These are phyloP conservation scores for Drosophila paramelanica DNA, from an alignment of 2,888 invertebrate species.

Conservation along the genomic window DNA sequence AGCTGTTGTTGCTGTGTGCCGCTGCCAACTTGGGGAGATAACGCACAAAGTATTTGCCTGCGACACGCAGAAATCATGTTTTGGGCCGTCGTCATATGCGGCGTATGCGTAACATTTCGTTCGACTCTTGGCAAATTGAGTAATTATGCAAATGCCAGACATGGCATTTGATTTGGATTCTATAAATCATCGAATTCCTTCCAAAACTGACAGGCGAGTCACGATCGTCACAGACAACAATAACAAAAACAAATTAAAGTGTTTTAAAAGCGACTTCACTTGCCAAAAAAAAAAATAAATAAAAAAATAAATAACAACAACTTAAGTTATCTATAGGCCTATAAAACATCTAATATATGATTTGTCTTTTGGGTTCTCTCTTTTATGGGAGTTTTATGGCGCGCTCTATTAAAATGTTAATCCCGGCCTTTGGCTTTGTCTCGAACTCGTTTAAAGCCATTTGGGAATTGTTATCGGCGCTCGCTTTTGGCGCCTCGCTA, in stretches of 20 bases:
- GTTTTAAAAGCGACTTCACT: slow-evolving; percentile 36
- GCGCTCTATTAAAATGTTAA: slow-evolving; percentile 76
- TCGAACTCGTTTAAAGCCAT: slow-evolving; percentile 63
- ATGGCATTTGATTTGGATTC: slow-evolving; percentile 58
- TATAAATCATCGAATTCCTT: slow-evolving; percentile 62
- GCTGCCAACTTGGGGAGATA: slow-evolving; percentile 28
- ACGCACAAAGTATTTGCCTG: slow-evolving; percentile 25
- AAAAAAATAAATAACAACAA: slow-evolving; percentile 12
- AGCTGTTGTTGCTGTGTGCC: slow-evolving; percentile 8
- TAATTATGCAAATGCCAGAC: slow-evolving; percentile 70
- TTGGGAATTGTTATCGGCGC: slow-evolving; percentile 60
- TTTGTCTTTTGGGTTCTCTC: slow-evolving; percentile 9
- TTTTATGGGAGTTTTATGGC: slow-evolving; percentile 74
- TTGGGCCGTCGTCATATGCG: slow-evolving; percentile 19
- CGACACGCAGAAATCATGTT: slow-evolving; percentile 63
- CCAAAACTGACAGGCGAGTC: slow-evolving; percentile 37
- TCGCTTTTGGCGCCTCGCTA: slow-evolving; percentile 78
- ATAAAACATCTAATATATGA: slow-evolving; percentile 18
- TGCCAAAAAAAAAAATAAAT: slow-evolving; percentile 26
- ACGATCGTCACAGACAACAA: slow-evolving; percentile 60
- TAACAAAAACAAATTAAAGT: slow-evolving; percentile 26
- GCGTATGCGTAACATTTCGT: slow-evolving; percentile 58
- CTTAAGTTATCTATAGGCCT: slow-evolving; percentile 6
- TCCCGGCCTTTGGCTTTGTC: slow-evolving; percentile 47
- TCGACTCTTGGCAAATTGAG: slow-evolving; percentile 58